Base-by-base conservation (phyloP, 2,113 vertebrate genomes). In the Chionomys nivalis region DNA sequence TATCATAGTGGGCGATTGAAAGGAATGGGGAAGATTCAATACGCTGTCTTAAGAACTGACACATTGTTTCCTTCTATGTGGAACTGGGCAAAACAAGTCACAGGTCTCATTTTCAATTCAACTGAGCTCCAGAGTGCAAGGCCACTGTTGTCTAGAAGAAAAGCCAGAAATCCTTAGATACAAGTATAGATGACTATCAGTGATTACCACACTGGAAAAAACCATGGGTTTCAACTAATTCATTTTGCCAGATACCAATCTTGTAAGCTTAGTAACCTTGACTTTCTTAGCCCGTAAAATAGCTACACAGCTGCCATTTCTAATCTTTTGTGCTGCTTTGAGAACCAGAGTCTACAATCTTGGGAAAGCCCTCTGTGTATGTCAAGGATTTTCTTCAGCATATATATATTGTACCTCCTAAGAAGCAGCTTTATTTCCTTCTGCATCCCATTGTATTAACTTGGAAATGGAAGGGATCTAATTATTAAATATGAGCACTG, bases 381-480 rank as follows among this genome's bases (percentile, higher is more conserved):
- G 9, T 52, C 16, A 91, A 86, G 4, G 14, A 89, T 63, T 93
- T 52, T 89, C 42, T 28, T 16, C 36, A 47, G 52, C 31, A 87
- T 91, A 82, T 91, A n/a, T 73, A 61, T 26, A 6, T 82, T 94
- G 52, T 75, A 89, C 28, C 24, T 97, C 24, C 72, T 55, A 44
- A 70, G 1, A 83, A 8, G 4, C n/a, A 39, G 79, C 8, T 91
- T 93, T 83, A 85, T 75, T 94, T 93, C 33, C 9, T 36, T 81
- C 16, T 87, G 3, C 21, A 21, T 36, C 44, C 13, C 93, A 19
- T 31, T 90, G 31, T 63, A 39, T 85, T 68, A 19, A 5, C 24
- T 92, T 49, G 39, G 44, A 26, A 77, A 72, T 68, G 24, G 19
- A 52, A 83, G 44, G 13, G 61, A 82, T 72, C 3, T 68, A 92